phyloP scores from a whole-genome alignment of 2,888 invertebrate genomes.

The Gerris lacustris region DNA sequence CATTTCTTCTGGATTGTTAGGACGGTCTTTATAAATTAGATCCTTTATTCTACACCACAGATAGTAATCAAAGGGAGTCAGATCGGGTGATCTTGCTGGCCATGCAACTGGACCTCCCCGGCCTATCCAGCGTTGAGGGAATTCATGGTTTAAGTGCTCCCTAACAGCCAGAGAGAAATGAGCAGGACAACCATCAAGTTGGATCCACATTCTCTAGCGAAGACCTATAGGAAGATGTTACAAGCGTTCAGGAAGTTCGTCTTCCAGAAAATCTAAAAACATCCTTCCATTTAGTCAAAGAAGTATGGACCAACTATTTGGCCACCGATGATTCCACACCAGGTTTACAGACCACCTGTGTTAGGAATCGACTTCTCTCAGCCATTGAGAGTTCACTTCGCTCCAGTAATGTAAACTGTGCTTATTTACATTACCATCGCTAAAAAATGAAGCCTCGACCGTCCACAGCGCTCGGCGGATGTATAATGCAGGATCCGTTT shows the following conservation, averaged over 20 bases:
- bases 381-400: not conserved
- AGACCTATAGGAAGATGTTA: not conserved
- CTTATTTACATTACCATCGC: not conserved
- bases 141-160: conserved; percentile 7
- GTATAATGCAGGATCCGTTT: not conserved
- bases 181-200: conserved; percentile 15
- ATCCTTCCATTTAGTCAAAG: too few species aligned
- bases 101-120: conserved; percentile 12
- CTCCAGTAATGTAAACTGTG: not conserved
- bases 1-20: not conserved
- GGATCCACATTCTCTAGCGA: conserved; percentile 6
- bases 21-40: not conserved
- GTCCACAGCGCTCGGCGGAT: not conserved
- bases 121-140: conserved; percentile 12
- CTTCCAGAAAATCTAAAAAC: conserved; percentile 7
- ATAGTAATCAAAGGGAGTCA: conserved; percentile 11
- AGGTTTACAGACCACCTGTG: not conserved
- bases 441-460: not conserved
- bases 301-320: too few species aligned
- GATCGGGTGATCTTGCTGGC: conserved; percentile 15
- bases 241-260: conserved; percentile 2
- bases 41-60: conserved; percentile 13
- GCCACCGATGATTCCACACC: too few species aligned
- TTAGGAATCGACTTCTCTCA: not conserved
- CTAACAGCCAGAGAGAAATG: conserved; percentile 12